Evolutionary conservation across 1,140 invertebrate genomes (phyloP).

Genomic region (Hestina assimilis): DNA sequence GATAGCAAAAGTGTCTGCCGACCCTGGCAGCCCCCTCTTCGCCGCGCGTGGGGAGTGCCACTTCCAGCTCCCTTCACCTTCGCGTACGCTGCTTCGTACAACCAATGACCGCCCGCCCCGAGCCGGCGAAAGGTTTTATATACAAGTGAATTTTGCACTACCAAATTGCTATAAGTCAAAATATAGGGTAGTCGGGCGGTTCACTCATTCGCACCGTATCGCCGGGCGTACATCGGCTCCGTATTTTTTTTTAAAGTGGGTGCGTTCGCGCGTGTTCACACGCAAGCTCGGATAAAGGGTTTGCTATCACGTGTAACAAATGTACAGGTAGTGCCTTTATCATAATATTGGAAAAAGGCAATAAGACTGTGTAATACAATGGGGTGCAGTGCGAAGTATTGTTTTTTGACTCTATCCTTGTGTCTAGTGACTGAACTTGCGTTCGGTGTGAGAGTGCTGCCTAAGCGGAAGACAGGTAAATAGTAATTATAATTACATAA

Average conservation of each 20-base stretch:
- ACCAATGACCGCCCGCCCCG: constrained; percentile 69
- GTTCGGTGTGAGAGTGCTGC: constrained; percentile 72
- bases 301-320: constrained; percentile 48
- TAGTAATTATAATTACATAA: constrained; percentile 12
- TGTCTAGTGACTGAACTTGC: constrained; percentile 70
- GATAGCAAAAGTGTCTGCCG: constrained; percentile 75
- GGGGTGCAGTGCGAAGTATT: constrained; percentile 74
- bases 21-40: constrained; percentile 58
- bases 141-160: constrained; percentile 74
- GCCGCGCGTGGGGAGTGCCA: constrained; percentile 49
- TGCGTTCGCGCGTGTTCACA: constrained; percentile 36
- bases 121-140: constrained; percentile 79
- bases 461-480: constrained; percentile 77
- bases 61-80: constrained; percentile 73
- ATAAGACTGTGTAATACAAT: constrained; percentile 56
- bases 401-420: constrained; percentile 73
- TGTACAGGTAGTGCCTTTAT: constrained; percentile 57
- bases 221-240: constrained; percentile 35
- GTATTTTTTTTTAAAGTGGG: constrained; percentile 29
- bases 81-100: constrained; percentile 46
- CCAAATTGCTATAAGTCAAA: constrained; percentile 78
- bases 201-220: constrained; percentile 52
- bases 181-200: constrained; percentile 78
- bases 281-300: constrained; percentile 38
- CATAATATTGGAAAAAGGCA: constrained; percentile 37